A percentile compares a stretch with the other conserved stretches of the same genome.
Evolutionary conservation across 2,797 vertebrate genomes (phyloP).

Genomic region (Notamacropus eugenii): DNA sequence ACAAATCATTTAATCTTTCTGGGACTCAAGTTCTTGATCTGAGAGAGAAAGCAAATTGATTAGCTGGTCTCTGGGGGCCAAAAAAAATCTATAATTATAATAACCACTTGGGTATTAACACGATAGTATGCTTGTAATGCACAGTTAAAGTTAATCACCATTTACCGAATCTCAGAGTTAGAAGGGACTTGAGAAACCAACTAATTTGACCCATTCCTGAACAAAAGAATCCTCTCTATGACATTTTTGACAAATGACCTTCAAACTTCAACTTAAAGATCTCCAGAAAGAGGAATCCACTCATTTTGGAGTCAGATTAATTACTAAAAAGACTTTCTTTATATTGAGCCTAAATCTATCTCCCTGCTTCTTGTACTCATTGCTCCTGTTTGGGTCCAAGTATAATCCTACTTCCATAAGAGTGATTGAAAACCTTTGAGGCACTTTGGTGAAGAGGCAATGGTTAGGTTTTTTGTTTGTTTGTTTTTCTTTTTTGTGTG

Average conservation of each 20-base stretch:
- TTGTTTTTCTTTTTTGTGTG: background rate
- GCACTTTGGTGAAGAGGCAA: background rate
- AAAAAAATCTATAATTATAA: background rate
- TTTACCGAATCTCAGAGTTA: background rate
- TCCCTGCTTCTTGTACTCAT: background rate
- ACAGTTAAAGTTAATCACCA: background rate
- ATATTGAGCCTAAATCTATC: background rate
- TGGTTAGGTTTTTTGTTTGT: background rate
- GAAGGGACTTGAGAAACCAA: background rate
- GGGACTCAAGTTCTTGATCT: background rate
- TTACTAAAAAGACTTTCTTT: background rate
- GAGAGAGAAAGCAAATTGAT: background rate
- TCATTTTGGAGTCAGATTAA: background rate
- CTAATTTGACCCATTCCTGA: background rate
- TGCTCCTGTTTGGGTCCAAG: background rate
- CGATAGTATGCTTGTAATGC: background rate
- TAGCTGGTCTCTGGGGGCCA: background rate
- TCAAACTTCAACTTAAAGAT: background rate
- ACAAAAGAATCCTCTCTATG: background rate
- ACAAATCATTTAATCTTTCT: background rate
- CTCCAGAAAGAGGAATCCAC: background rate
- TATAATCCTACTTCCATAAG: background rate
- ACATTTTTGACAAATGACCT: background rate
- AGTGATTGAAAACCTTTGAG: background rate
- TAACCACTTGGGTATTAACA: background rate